Conservation (phyloP, 2,797 vertebrate species). For the Diplodus sargus region DNA sequence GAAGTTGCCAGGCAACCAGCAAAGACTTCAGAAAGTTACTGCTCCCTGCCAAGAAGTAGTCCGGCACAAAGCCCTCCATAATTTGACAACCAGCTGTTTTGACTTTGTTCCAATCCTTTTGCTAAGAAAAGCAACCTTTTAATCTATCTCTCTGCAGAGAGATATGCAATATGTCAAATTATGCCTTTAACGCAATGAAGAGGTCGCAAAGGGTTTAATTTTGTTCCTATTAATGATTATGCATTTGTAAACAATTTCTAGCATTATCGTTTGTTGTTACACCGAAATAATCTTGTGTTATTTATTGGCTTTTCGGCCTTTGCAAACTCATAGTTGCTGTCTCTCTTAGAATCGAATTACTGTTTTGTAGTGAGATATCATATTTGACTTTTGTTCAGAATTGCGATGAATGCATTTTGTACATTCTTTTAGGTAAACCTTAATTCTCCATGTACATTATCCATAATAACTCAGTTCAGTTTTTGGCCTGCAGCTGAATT, state of each 20-base stretch:
- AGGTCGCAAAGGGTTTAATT: not conserved
- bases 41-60: not conserved
- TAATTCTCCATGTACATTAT: not conserved
- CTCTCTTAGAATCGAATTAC: not conserved
- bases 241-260: not conserved
- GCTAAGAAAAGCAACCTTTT: not conserved
- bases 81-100: not conserved
- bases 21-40: not conserved
- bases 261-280: not conserved
- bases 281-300: not conserved
- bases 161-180: not conserved
- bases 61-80: not conserved
- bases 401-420: not conserved
- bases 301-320: not conserved
- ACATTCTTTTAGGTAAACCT: not conserved
- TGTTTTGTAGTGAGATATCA: not conserved
- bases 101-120: not conserved
- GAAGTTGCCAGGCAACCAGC: constrained; percentile 16
- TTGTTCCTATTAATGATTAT: not conserved
- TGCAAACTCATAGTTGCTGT: not conserved
- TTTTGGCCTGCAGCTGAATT: not conserved
- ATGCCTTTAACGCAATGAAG: not conserved
- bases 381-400: not conserved
- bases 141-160: not conserved
- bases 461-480: not conserved